Base-by-base conservation (phyloP, 1,140 invertebrate genomes). In the Catajapyx aquilonaris region DNA sequence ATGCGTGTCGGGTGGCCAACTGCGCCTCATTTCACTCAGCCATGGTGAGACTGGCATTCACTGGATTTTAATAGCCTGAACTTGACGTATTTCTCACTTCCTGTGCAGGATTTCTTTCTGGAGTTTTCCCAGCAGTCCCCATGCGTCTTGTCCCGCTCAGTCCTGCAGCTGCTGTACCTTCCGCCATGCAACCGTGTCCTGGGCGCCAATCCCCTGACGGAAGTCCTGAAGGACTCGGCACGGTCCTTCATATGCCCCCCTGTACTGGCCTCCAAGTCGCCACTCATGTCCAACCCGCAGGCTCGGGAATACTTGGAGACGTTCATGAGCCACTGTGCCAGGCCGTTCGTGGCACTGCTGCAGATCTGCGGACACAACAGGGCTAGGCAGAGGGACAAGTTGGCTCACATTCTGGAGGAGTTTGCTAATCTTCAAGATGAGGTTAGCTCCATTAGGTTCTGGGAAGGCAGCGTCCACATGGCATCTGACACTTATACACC, bases 351-450 rank as follows among this genome's bases (percentile, higher is more conserved):
- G 10, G 75, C 69, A 41, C 62, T 96, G 18, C 63, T 96, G n/a
- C 80, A 90, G 51, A 71, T 88, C 28, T 87, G 78, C 51, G 90
- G 91, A 2, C 87, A 94, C 52, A 97, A 96, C 61, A 62, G 87
- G 42, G 90, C 91, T 2, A 62, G 91, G 20, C 90, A 95, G 56
- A 64, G 90, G 37, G 90, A 95, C 53, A 93, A 91, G 61, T 61
- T 94, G 39, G 85, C 83, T 9, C 69, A 86, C 47, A 57, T 95
- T 21, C 59, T 96, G 11, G 78, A 84, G 47, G 88, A 94, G 44
- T 81, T 95, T 51, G 80, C 81, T 3, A 66, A 69, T 18, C 58
- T 96, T n/a, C 88, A 95, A 57, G 86, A 94, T 54, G 87, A 94
- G 65, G 84, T 85, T 9, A 9, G n/a, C n/a, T n/a, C n/a, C n/a